Evolutionary conservation across 1,140 invertebrate genomes (phyloP).

Genomic region (Cataglyphis hispanica): DNA sequence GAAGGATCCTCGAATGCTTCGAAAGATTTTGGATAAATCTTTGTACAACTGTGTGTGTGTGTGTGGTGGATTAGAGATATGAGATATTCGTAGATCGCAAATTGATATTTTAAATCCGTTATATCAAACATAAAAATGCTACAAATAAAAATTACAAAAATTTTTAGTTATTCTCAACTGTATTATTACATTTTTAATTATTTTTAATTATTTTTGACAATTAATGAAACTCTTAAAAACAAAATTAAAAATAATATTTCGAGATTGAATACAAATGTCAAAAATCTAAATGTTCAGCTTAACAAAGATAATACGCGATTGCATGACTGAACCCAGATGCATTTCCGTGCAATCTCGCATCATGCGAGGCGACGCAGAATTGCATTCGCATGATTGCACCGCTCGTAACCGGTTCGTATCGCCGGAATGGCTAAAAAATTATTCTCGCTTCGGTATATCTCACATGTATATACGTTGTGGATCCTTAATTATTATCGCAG

Average conservation of each 20-base stretch:
- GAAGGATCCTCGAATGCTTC: conserved; percentile 32
- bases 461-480: conserved; percentile 26
- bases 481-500: conserved; percentile 72
- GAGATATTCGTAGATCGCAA: too few relatives aligned
- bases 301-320: conserved; percentile 4
- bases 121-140: not conserved
- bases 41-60: not conserved
- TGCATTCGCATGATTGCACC: conserved; percentile 45
- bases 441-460: conserved; percentile 62
- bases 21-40: conserved; percentile 13
- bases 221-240: not conserved
- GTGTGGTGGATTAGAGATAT: not conserved
- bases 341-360: not conserved
- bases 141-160: not conserved
- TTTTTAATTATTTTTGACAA: not conserved
- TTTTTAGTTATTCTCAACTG: not conserved
- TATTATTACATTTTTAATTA: not conserved
- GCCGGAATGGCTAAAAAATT: conserved; percentile 67
- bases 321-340: not conserved
- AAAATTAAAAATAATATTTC: not conserved
- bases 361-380: conserved; percentile 4
- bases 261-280: not conserved
- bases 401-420: conserved; percentile 60
- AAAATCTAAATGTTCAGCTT: not conserved
- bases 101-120: not conserved